Evolutionary conservation across 2,797 vertebrate genomes (phyloP).

Genomic region (Gymnoscopelus braueri): DNA sequence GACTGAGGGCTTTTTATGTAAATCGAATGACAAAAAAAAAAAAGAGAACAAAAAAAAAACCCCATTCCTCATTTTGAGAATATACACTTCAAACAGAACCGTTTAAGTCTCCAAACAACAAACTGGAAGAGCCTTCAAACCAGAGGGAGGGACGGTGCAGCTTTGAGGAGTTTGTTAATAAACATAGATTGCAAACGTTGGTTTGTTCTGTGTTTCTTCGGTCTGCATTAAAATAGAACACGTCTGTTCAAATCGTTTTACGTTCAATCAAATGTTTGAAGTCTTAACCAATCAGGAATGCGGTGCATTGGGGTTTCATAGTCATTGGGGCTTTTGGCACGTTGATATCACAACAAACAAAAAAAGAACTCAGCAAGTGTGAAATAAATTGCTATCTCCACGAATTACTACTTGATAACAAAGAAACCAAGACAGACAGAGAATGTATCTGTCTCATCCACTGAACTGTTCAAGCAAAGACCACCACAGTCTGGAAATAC

Average conservation of each 20-base stretch:
- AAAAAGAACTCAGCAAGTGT: conserved; percentile 30
- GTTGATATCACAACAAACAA: conserved; percentile 43
- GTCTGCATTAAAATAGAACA: conserved; percentile 43
- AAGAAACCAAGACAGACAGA: conserved; percentile 44
- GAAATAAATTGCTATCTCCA: conserved; percentile 55
- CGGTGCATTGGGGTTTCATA: conserved; percentile 28
- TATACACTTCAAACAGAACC: conserved; percentile 82
- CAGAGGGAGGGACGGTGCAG: conserved; percentile 53
- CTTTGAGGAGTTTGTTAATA: conserved; percentile 71
- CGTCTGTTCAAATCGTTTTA: conserved; percentile 46
- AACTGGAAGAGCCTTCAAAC: conserved; percentile 71
- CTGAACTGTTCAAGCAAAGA: conserved; percentile 44
- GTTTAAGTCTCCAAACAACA: conserved; percentile 77
- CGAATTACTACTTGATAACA: conserved; percentile 54
- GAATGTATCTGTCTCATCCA: conserved; percentile 33
- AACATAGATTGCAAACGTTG: conserved; percentile 56
- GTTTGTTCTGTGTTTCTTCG: conserved; percentile 26
- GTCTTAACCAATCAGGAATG: conserved; percentile 29
- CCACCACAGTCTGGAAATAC: too few relatives aligned
- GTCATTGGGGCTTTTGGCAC: conserved; percentile 30
- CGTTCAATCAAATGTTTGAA: conserved; percentile 49
- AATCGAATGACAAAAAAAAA: conserved; percentile 75
- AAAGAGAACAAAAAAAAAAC: conserved; percentile 50
- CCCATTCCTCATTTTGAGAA: conserved; percentile 73
- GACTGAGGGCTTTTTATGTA: conserved; percentile 83